Evolutionary conservation across 1,140 invertebrate genomes (phyloP), one percentile per base, ranked within the genome.

Genomic region (Procambarus clarkii): DNA sequence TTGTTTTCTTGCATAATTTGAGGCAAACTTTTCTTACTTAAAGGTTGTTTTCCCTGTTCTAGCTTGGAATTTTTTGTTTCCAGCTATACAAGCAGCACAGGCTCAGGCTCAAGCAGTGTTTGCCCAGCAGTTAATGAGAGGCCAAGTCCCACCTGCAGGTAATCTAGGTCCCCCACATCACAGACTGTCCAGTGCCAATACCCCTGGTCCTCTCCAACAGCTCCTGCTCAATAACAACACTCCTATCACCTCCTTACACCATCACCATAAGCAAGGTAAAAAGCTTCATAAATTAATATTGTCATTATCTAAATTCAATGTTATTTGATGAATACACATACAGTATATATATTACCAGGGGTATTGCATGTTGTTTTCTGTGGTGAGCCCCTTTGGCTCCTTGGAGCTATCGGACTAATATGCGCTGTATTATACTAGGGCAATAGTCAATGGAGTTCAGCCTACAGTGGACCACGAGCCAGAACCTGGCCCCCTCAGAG

Each of bases 171-270:
- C 89, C 21, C 74, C 89, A 44, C 89, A 91, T 74, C 89, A 91
- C 83, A 85, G 89, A 86, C 50, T 91, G 82, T 54, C 89, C 54
- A 91, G 76, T 76, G 48, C 89, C 89, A 91, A 79, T 50, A 76
- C 89, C 54, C 74, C 82, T 64, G 83, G 74, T 34, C 71, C 82
- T 54, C 89, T 91, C 48, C 89, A 91, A 45, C 89, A 91, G 64
- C 76, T 91, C 82, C 89, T 91, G 81, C 82, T 91, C 89, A 91
- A 91, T 79, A 91, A 91, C 77, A 91, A 91, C 44, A 85, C 71
- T 79, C 89, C 89, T 85, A 82, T 82, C 81, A 85, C 82, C 50
- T 91, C 82, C 44, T 48, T 86, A 24, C 89, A 91, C 58, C 89
- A 91, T 48, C 87, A 89, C 79, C 89, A 91, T 79, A 91, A 91